A percentile compares a stretch with the other conserved stretches of the same genome.
These are phyloP conservation scores for Dascyllus trimaculatus DNA, from an alignment of 2,113 vertebrate species.

Conservation along the genomic window DNA sequence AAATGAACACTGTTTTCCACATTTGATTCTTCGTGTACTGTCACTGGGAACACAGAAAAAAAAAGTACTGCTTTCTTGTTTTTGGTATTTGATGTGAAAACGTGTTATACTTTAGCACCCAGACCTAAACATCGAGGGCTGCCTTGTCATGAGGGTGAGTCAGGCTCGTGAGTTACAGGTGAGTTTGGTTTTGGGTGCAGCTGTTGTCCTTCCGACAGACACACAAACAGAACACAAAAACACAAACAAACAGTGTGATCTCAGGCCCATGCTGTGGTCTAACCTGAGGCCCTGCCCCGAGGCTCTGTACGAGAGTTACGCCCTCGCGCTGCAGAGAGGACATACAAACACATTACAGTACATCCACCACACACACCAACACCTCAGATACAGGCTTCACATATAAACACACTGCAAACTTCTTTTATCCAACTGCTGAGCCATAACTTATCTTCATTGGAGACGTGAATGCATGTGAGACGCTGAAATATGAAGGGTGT, in stretches of 20 bases:
- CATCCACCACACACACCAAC: neutral
- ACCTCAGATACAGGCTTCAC: neutral
- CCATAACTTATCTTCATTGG: no score
- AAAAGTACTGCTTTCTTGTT: no score
- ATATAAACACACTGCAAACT: neutral
- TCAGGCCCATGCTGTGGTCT: conserved; percentile 73
- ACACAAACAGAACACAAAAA: conserved; percentile 23
- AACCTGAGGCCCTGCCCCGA: conserved; percentile 81
- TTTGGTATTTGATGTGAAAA: no score
- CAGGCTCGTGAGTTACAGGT: no score
- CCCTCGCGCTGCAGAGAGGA: conserved; percentile 78
- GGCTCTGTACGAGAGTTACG: conserved; percentile 67
- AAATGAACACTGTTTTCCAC: no score
- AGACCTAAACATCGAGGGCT: neutral
- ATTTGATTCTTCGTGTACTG: no score
- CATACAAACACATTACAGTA: conserved; percentile 38
- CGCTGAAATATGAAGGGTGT: no score
- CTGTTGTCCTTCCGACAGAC: conserved; percentile 23
- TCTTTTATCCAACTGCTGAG: neutral
- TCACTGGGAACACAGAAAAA: no score
- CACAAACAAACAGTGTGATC: conserved; percentile 1
- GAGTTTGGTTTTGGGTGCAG: conserved; percentile 21
- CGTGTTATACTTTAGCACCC: no score
- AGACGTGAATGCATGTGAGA: no score
- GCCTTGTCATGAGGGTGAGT: neutral